Percentiles rank a stretch among this genome's conserved stretches.
Evolutionary conservation across 2,888 invertebrate genomes (phyloP).

Genomic region (Cantharis nigra): DNA sequence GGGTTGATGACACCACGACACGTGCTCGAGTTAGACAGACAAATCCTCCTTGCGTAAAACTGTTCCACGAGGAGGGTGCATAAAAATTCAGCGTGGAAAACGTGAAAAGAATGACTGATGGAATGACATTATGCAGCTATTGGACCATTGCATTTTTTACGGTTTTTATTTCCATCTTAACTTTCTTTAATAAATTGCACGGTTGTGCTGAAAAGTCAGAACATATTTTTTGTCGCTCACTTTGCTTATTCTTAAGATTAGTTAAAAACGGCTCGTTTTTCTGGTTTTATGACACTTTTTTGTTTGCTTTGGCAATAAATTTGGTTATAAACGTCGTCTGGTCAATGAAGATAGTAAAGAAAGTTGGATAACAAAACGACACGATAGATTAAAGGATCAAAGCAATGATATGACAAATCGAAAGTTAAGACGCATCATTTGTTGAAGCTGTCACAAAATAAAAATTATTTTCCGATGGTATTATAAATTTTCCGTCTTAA

Average conservation of each 20-base stretch:
- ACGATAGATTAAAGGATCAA: conserved; percentile 29
- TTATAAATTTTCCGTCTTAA: not conserved
- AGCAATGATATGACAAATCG: conserved; percentile 32
- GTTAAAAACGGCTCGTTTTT: not conserved
- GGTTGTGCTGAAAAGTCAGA: conserved; percentile 1
- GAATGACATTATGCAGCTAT: conserved; percentile 17
- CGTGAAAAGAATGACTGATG: conserved; percentile 32
- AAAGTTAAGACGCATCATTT: conserved; percentile 22
- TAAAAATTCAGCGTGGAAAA: conserved; percentile 29
- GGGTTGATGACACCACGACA: conserved; percentile 34
- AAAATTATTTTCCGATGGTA: conserved; percentile 4
- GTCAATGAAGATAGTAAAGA: conserved; percentile 28
- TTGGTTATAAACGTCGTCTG: conserved; percentile 28
- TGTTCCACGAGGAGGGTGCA: conserved; percentile 24
- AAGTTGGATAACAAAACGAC: conserved; percentile 20
- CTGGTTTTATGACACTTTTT: conserved; percentile 12
- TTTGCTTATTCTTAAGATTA: conserved; percentile 1
- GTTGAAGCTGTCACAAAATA: conserved; percentile 4
- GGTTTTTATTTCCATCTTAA: not conserved
- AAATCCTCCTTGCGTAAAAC: conserved; percentile 15
- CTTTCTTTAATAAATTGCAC: conserved; percentile 3
- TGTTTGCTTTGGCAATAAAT: conserved; percentile 21
- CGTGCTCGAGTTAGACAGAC: conserved; percentile 18
- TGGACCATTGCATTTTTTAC: conserved; percentile 22
- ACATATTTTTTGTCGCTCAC: conserved; percentile 11